phyloP scores from a whole-genome alignment of 2,113 vertebrate species.

The Mesoclemmys tuberculata region DNA sequence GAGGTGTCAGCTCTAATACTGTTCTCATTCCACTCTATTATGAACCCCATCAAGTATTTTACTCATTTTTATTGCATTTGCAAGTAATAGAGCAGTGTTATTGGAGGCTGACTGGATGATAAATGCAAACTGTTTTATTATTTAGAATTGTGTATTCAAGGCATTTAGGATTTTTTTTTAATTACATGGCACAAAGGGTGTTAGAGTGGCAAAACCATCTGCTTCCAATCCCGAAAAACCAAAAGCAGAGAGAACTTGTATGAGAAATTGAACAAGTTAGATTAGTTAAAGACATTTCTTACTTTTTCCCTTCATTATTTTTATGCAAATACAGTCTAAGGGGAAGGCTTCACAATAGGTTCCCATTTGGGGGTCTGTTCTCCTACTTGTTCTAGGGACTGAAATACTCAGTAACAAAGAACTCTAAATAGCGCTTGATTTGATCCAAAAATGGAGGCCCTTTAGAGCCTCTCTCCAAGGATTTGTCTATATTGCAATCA shows the following conservation, averaged over 20 bases:
- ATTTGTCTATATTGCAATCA: not conserved
- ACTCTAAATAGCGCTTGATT: not conserved
- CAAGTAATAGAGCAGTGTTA: slow-evolving; percentile 36
- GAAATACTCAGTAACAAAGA: not conserved
- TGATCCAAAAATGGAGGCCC: not conserved
- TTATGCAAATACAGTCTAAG: not conserved
- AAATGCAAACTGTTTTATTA: slow-evolving; percentile 53
- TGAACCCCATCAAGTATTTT: slow-evolving; percentile 13
- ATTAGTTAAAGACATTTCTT: not conserved
- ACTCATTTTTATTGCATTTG: slow-evolving; percentile 6
- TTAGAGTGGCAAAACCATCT: not conserved
- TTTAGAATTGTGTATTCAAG: slow-evolving; percentile 28
- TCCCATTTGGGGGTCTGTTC: not conserved
- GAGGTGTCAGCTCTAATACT: slow-evolving; percentile 36
- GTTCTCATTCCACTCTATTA: slow-evolving; percentile 38
- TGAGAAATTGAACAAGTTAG: not conserved
- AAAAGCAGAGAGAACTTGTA: slow-evolving; percentile 15
- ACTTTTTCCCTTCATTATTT: not conserved
- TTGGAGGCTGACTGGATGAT: slow-evolving; percentile 11
- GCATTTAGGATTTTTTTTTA: slow-evolving; percentile 32
- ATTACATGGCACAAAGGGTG: slow-evolving; percentile 1
- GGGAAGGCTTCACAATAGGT: fast-evolving
- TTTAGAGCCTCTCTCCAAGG: not conserved
- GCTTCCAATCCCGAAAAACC: slow-evolving; percentile 17
- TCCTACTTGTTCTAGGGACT: not conserved